These are phyloP conservation scores for Portevinia maculata DNA, from an alignment of 2,888 invertebrate species.

Conservation along the genomic window DNA sequence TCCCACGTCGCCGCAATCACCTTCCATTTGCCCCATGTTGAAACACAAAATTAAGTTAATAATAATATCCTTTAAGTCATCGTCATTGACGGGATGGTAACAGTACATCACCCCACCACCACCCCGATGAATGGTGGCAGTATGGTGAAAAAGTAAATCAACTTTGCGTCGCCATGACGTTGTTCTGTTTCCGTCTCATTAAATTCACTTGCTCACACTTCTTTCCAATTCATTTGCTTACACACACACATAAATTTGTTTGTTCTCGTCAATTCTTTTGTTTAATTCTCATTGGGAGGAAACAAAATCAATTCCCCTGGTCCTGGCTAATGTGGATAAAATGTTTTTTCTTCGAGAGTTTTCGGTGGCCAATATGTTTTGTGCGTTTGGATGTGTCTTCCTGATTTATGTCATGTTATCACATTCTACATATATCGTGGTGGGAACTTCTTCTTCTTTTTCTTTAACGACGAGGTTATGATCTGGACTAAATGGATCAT, in stretches of 20 bases:
- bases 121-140: neutral
- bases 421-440: constrained; percentile 64
- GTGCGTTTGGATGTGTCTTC: constrained; percentile 11
- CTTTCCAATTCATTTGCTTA: constrained; percentile 70
- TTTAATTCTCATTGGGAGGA: constrained; percentile 26
- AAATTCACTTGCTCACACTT: constrained; percentile 71
- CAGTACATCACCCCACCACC: neutral
- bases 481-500: no score
- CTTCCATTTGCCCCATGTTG: constrained; percentile 62
- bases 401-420: constrained; percentile 72
- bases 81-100: constrained; percentile 2
- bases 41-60: constrained; percentile 67
- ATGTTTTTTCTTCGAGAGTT: constrained; percentile 20
- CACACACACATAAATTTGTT: constrained; percentile 16
- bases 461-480: no score
- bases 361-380: constrained; percentile 5
- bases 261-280: constrained; percentile 18
- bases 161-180: constrained; percentile 67
- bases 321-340: constrained; percentile 63
- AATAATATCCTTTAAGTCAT: constrained; percentile 72
- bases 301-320: constrained; percentile 45
- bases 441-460: no score
- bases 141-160: constrained; percentile 61
- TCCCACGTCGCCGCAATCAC: constrained; percentile 53
- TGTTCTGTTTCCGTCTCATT: constrained; percentile 74